Evolutionary conservation across 2,113 vertebrate species (phyloP).

Genomic region (Pachycephala philippinensis): DNA sequence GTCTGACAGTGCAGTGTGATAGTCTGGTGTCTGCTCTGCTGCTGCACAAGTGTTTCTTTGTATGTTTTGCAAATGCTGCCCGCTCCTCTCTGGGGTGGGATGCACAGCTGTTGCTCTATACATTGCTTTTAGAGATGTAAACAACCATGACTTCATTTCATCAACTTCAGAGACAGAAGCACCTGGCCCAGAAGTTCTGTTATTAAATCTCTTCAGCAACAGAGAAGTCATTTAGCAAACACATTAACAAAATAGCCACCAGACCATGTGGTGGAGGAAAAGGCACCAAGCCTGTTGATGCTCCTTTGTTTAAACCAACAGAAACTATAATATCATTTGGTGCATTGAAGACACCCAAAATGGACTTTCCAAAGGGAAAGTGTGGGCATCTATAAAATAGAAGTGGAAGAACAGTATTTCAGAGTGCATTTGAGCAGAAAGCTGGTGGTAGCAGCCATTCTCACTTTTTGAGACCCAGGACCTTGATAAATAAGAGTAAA

Average conservation of each 20-base stretch:
- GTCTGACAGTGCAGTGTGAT: neutral
- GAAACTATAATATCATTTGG: neutral
- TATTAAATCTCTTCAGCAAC: neutral
- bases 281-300: neutral
- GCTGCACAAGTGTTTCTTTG: constrained; percentile 2
- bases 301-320: neutral
- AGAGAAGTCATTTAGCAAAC: neutral
- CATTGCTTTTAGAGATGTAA: neutral
- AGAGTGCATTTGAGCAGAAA: neutral
- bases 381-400: neutral
- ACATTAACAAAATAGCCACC: neutral
- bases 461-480: neutral
- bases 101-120: neutral
- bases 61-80: neutral
- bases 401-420: neutral
- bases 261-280: neutral
- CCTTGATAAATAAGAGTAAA: neutral
- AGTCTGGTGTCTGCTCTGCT: neutral
- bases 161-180: neutral
- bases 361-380: neutral
- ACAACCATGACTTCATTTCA: neutral
- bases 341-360: neutral
- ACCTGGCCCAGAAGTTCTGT: neutral
- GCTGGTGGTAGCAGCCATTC: neutral
- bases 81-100: neutral